Evolutionary conservation across 2,888 invertebrate species (phyloP), one percentile per base, ranked within the genome.

Genomic region (Patella ulyssiponensis): DNA sequence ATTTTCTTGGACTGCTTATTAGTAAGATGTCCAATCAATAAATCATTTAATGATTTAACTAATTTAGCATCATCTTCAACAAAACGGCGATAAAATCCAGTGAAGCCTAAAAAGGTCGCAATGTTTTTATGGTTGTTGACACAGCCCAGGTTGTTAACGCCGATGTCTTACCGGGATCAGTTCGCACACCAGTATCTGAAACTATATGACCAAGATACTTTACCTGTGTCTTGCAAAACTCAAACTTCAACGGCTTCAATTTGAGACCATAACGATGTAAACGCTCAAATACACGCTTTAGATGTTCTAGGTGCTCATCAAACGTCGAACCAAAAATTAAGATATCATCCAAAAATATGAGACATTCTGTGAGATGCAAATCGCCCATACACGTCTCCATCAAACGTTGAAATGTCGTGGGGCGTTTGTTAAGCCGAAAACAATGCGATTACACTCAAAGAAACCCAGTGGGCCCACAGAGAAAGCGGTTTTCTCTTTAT

Each of bases 271-370:
- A 56, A 23, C 76, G 14, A 17, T 69, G 64, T 9, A 82, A 69
- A 52, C 80, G 72, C 3, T 72, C 51, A 52, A 84, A 75, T 14
- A 83, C 79, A 17, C 51, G 3, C n/a, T 77, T 69, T 53, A 82
- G 51, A 15, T 80, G 74, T 27, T 79, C 77, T 20, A 80, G 33
- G 70, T 81, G 80, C 73, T 81, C 75, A 27, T 79, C 77, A 56
- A 75, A 78, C 17, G 75, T 73, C 2, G 56, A 75, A n/a, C 74
- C 75, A 54, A 79, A 83, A 52, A 83, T 78, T 5, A 84, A 81
- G 17, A 84, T n/a, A 71, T 85, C 84, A 72, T 83, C 82, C 9
- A 86, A 23, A 54, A 79, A 83, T 1, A 82, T 76, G 2, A 80
- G 56, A 70, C 81, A 80, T 14, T 78, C 77, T 12, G 75, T 77